Evolutionary conservation across 2,888 invertebrate species (phyloP).

Genomic region (Smittia sp.): DNA sequence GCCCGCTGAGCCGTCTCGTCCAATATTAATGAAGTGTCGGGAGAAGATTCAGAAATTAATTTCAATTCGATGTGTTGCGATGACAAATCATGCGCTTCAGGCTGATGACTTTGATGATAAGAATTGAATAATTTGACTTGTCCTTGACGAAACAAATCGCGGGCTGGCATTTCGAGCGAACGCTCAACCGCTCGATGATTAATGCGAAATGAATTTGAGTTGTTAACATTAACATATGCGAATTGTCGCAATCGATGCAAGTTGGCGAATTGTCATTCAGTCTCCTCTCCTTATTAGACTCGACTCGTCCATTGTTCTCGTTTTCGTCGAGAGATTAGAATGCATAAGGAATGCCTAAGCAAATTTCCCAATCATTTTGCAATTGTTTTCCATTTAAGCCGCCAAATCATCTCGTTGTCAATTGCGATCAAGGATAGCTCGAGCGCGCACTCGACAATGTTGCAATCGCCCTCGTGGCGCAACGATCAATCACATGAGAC

Average conservation of each 20-base stretch:
- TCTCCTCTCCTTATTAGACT: not conserved
- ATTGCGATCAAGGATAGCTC: not conserved
- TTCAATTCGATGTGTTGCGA: not conserved
- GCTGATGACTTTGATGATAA: slow-evolving; percentile 12
- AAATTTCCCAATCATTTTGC: not conserved
- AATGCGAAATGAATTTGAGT: not conserved
- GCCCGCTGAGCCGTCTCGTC: not conserved
- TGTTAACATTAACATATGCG: not conserved
- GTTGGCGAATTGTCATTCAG: not conserved
- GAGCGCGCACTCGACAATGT: not conserved
- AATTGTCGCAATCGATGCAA: slow-evolving; percentile 1
- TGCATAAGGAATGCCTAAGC: not conserved
- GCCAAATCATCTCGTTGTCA: not conserved
- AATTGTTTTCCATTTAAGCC: not conserved
- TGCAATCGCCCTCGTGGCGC: not conserved
- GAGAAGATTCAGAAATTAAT: too few species aligned
- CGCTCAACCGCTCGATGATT: not conserved
- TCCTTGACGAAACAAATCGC: not conserved
- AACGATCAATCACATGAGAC: not conserved
- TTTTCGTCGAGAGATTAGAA: not conserved
- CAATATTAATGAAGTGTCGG: not conserved
- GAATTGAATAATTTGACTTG: slow-evolving; percentile 1
- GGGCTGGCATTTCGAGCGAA: not conserved
- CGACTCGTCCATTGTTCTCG: not conserved
- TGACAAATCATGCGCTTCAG: not conserved